Evolutionary conservation across 2,113 vertebrate species (phyloP).

Genomic region (Atlantisia rogersi): DNA sequence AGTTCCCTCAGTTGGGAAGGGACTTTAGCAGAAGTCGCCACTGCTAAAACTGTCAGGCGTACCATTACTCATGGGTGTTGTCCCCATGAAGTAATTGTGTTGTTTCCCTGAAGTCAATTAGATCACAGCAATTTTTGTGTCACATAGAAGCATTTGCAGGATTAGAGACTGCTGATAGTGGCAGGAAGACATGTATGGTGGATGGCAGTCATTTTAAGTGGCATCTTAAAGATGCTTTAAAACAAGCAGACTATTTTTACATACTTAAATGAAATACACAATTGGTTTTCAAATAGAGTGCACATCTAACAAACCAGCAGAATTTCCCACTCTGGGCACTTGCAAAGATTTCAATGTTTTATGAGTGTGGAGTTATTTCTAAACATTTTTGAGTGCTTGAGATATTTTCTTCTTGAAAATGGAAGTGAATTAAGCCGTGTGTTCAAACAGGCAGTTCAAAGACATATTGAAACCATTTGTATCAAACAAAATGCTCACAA

Average conservation of each 20-base stretch:
- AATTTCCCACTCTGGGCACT: not conserved
- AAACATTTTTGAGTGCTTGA: conserved; percentile 8
- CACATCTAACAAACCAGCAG: not conserved
- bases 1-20: not conserved
- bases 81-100: not conserved
- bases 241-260: not conserved
- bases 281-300: not conserved
- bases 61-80: too few relatives aligned
- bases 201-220: not conserved
- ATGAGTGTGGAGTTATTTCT: conserved; percentile 9
- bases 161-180: not conserved
- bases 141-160: not conserved
- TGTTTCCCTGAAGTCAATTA: not conserved
- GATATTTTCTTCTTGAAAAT: conserved; percentile 40
- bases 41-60: not conserved
- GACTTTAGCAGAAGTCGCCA: not conserved
- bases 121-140: not conserved
- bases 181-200: not conserved
- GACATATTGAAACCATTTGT: conserved; percentile 42
- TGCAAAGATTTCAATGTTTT: conserved; percentile 15
- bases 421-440: not conserved
- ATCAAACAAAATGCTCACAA: conserved; percentile 25
- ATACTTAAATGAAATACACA: not conserved
- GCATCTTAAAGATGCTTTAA: not conserved
- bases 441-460: conserved; percentile 32